Evolutionary conservation across 2,113 vertebrate genomes (phyloP), one percentile per base, ranked within the genome.

Genomic region (Diphyllodes magnificus): DNA sequence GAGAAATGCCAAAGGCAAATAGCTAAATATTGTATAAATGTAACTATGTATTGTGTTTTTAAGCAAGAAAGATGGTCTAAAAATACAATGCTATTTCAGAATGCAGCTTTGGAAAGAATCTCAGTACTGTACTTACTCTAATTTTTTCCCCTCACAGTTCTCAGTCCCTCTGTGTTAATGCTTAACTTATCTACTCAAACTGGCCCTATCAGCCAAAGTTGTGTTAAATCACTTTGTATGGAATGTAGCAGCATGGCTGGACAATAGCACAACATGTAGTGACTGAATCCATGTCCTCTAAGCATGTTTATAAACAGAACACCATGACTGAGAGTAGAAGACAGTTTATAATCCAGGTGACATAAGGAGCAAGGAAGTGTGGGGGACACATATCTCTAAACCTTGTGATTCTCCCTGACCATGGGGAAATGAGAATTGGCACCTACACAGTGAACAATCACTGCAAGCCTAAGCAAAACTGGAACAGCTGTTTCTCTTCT

Each of bases 51-150:
- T 77, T 84, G 70, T 89, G 75, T 59, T 95, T 96, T 86, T 92
- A 70, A 97, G 89, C n/a, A 90, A 92, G 90, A 80, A 80, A 77
- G 79, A 88, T 11, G 61, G 17, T 81, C 88, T 92, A 93, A 95
- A 95, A 97, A 86, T 93, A 94, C 33, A 86, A 40, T 47, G 66
- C 68, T 92, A 95, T 96, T 97, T 91, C 88, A 83, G 92, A 95
- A 95, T 45, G 44, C 51, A 95, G 90, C 92, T 87, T 95, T 92
- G 87, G 93, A 94, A 95, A 95, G 90, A 95, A 95, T 96, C 90
- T 90, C 75, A 86, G 75, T 63, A 85, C 78, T 73, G 91, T 79
- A 65, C 45, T 69, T 33, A 89, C 49, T 72, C 84, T 80, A 85
- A 73, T 76, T 93, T 78, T 91, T 66, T 39, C 84, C 84, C 50